Base-by-base conservation (phyloP, 2,888 invertebrate genomes). In the Chloromyia formosa region DNA sequence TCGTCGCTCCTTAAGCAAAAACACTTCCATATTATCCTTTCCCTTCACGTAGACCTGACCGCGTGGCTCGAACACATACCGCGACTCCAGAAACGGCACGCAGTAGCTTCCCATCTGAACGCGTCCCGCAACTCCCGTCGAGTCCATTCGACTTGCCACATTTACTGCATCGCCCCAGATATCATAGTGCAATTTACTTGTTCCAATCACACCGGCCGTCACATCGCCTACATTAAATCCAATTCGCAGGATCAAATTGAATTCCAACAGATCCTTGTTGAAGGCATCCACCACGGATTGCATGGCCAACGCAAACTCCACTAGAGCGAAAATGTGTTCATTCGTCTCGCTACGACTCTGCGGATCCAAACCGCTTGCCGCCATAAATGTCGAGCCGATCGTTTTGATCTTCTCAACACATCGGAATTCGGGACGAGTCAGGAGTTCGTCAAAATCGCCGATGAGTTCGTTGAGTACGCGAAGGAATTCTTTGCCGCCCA, bases 131-230 rank as follows among this genome's bases (percentile, higher is more conserved):
- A 97, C 91, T 0, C 98, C 98, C 0, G 97, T 98, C 0, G 96
- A 95, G 84, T 98, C 98, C 98, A 98, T 98, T 73, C 98, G 88
- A 7, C 95, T 95, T 0, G 98, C 96, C 75, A 98, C 96, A 84
- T 98, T 98, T 0, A 98, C 98, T 0, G 98, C 96, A 84, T 98
- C 98, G 0, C 98, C 98, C 98, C 98, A 98, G 80, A 98, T 98
- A 84, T 98, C 98, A 81, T 97, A 98, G 84, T 96, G 95, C 76
- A 98, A 87, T 83, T 98, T 98, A 1, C 94, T 94, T 7, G 97
- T 97, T 0, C 98, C 98, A 73, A 98, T 97, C 1, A 98, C 94
- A 1, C 97, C 97, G 0, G 98, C 97, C 0, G 97, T 97, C 0
- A 98, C 96, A 80, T 97, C 97, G 0, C 98, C 98, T 80, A 92